Evolutionary conservation across 1,140 invertebrate species (phyloP).

Genomic region (Zaprionus ornatus): DNA sequence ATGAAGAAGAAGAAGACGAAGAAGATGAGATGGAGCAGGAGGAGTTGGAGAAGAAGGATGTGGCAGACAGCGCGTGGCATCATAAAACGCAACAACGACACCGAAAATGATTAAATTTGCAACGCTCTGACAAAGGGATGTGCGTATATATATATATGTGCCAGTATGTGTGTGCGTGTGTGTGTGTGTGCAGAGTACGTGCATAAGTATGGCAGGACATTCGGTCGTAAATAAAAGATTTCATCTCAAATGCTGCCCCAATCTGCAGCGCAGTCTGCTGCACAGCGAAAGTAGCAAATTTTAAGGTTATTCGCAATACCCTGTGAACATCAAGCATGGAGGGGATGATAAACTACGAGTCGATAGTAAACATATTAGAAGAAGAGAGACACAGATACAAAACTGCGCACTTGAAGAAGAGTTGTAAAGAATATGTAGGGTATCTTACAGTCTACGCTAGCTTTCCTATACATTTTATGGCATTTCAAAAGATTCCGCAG

Average conservation of each 20-base stretch:
- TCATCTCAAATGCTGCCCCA: conserved; percentile 26
- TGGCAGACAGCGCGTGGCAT: conserved; percentile 25
- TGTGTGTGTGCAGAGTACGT: background rate
- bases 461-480: background rate
- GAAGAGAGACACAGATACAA: background rate
- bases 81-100: conserved; percentile 52
- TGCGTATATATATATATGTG: background rate
- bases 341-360: background rate
- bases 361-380: background rate
- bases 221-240: conserved; percentile 34
- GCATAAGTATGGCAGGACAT: conserved; percentile 23
- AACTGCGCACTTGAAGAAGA: background rate
- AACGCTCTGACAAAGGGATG: conserved; percentile 20
- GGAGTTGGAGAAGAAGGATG: background rate
- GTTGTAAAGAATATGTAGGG: too few relatives aligned
- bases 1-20: background rate
- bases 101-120: conserved; percentile 58
- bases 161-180: background rate
- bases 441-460: too few relatives aligned
- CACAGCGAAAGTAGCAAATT: background rate
- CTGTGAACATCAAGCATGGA: background rate
- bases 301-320: background rate
- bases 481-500: background rate
- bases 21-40: background rate
- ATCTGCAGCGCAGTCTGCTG: conserved; percentile 5